Base-by-base conservation (phyloP, 2,888 invertebrate species). In the Biston stratarius region DNA sequence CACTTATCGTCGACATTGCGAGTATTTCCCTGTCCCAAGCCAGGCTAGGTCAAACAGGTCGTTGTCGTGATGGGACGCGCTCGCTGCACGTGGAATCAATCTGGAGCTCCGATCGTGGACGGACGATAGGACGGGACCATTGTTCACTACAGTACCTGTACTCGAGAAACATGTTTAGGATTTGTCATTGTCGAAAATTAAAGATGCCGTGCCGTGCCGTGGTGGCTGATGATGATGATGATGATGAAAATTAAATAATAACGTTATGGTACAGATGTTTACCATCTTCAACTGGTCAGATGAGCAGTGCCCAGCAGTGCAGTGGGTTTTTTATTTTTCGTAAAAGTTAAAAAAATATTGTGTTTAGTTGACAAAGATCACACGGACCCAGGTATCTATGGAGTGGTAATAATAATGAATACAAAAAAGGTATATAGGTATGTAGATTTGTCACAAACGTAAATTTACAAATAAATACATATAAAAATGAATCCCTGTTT, bases 31-130 rank as follows among this genome's bases (percentile, higher is more conserved):
- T 42, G 48, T 45, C 49, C 14, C 49, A 45, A 49, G 49, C 36
- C 9, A 48, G 45, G 64, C 61, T 51, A 42, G 67, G 62, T 52
- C 62, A 61, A 38, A 53, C 53, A 55, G 67, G 61, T 67, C 66
- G 33, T 8, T 14, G 62, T 68, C 67, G 67, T 68, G 67, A 63
- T 68, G 67, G 63, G 63, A 68, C 63, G 67, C 52, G 62, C 66
- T 12, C 24, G 64, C 24, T 36, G 45, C 57, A 14, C 48, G 59
- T 47, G 64, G 65, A 74, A 74, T 72, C 72, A 74, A 74, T 74
- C 74, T 72, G 55, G 69, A 57, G 66, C 58, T 51, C 15, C 44
- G 67, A 74, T 74, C 60, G 69, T 49, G 61, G 66, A 58, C 45
- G 15, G 55, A 11, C 36, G 65, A 66, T 67, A 67, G 55, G 49